Evolutionary conservation across 2,888 invertebrate species (phyloP), one percentile per base, ranked within the genome.

Genomic region (Oxytorus armatus): DNA sequence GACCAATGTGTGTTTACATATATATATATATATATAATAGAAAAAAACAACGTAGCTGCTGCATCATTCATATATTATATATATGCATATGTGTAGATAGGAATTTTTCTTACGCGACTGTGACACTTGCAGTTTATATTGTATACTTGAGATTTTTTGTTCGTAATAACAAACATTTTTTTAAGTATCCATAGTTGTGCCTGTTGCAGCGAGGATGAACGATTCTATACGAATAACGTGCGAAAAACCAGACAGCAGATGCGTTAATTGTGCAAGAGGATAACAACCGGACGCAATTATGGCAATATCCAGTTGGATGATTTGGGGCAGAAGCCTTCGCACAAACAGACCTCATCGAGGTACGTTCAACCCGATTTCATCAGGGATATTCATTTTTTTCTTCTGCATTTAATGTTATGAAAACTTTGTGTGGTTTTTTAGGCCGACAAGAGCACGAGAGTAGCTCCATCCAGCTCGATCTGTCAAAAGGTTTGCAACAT

Each of bases 381-480:
- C 25, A 53, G 8, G 14, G n/a, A 11, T 55, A 5, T 21, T 16
- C 10, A 10, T 11, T 90, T 89, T 85, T 10, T 23, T 39, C 63
- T 44, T 82, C 80, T 78, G 4, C 5, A 16, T 49, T 82, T 59
- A 11, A 53, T 5, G 51, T 53, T 36, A 36, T 59, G 49, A 18
- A 53, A 7, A 33, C 82, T 80, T 36, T 53, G 81, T 61, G 59
- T 72, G 51, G 77, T 74, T 77, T 88, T 86, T 66, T 86, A 92
- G 92, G 88, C 86, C 91, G 91, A 73, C 90, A 89, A 57, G 91
- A 92, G 88, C 93, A 92, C 88, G 95, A 95, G 92, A 95, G 95
- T 92, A 94, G 94, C 90, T 95, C 90, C 85, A 92, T 93, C 79
- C 92, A 93, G 86, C 90, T 93, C 83, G 93, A 93, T 89, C 90